These are phyloP conservation scores for Petrocephalus schoutedeni DNA, from an alignment of 2,797 vertebrate genomes.

Conservation along the genomic window DNA sequence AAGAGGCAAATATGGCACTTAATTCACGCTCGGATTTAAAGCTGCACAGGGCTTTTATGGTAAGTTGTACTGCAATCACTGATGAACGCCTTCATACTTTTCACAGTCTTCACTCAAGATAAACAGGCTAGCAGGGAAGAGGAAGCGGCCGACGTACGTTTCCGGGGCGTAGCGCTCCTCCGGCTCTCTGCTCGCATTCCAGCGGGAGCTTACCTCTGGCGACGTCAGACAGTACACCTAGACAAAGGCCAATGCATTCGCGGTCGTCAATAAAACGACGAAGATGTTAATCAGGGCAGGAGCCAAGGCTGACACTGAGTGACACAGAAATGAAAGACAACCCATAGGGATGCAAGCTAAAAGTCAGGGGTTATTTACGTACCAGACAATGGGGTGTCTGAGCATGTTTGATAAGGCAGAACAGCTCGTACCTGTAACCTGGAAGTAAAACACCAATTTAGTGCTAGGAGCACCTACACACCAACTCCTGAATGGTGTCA, in stretches of 20 bases:
- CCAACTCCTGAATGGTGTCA: background rate
- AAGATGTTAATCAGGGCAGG: background rate
- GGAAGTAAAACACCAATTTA: slow-evolving; percentile 19
- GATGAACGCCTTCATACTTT: background rate
- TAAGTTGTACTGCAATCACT: background rate
- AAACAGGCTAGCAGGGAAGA: background rate
- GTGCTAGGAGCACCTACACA: too few species aligned
- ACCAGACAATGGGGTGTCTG: slow-evolving; percentile 77
- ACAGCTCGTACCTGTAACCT: slow-evolving; percentile 79
- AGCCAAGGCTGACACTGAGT: background rate
- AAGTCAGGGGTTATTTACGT: slow-evolving; percentile 29
- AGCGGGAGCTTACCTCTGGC: slow-evolving; percentile 59
- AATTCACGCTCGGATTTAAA: background rate
- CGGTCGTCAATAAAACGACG: background rate
- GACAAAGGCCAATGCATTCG: background rate
- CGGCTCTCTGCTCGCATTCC: slow-evolving; percentile 61
- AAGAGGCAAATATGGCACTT: background rate
- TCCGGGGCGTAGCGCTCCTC: slow-evolving; percentile 63
- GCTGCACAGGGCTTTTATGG: background rate
- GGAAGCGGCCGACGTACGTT: slow-evolving; percentile 53
- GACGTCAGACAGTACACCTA: slow-evolving; percentile 74
- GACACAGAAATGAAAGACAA: background rate
- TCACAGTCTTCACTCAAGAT: background rate
- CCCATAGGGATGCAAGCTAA: background rate
- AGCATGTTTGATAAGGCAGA: slow-evolving; percentile 73